Evolutionary conservation across 2,797 vertebrate genomes (phyloP).

Genomic region (Hippocampus kuda): DNA sequence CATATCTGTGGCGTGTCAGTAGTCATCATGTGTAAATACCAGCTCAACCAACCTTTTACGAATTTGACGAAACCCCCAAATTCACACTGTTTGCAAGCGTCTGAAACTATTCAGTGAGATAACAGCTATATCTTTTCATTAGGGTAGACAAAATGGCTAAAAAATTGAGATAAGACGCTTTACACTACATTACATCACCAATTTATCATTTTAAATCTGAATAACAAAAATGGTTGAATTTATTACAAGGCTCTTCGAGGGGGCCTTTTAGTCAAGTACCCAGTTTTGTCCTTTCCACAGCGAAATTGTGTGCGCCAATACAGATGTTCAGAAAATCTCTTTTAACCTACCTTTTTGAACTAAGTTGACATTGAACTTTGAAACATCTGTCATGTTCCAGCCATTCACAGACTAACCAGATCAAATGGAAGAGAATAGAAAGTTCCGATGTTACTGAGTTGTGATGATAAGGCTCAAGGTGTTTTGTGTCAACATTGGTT

Average conservation of each 20-base stretch:
- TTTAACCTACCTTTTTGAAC: background rate
- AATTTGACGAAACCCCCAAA: too few relatives aligned
- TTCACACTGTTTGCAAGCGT: too few relatives aligned
- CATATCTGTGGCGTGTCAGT: background rate
- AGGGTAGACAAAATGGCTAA: too few relatives aligned
- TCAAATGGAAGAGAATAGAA: background rate
- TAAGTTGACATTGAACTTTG: background rate
- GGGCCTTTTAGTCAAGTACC: background rate
- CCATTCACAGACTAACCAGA: background rate
- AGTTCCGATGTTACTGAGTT: background rate
- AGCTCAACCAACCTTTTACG: background rate
- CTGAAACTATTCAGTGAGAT: too few relatives aligned
- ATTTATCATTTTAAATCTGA: too few relatives aligned
- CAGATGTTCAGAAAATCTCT: background rate
- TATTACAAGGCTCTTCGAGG: too few relatives aligned
- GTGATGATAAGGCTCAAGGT: background rate
- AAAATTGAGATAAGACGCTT: too few relatives aligned
- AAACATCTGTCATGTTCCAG: background rate
- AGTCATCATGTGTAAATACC: background rate
- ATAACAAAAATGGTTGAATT: too few relatives aligned
- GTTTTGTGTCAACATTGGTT: constrained; percentile 25
- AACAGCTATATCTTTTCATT: too few relatives aligned
- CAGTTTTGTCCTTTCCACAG: background rate
- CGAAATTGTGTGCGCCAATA: background rate
- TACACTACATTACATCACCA: too few relatives aligned